phyloP scores from a whole-genome alignment of 1,140 invertebrate genomes.

The Thrips palmi region DNA sequence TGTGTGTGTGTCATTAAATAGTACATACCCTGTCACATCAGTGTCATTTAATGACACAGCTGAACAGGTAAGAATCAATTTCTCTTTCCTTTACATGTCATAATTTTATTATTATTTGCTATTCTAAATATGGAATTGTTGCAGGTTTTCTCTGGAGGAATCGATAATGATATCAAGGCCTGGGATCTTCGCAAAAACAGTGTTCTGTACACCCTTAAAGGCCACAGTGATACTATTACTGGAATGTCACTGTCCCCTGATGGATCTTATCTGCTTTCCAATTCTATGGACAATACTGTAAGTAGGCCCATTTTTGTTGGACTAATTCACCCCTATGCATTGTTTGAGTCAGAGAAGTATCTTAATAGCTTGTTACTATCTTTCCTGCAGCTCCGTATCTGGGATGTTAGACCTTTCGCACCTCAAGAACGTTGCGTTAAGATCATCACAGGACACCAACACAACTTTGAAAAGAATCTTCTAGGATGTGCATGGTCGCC shows the following conservation, averaged over 20 bases:
- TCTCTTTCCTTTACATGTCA: no score
- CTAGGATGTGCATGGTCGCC: slow-evolving; percentile 76
- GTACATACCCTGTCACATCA: slow-evolving; percentile 68
- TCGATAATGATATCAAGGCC: slow-evolving; percentile 95
- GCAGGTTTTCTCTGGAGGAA: slow-evolving; percentile 72
- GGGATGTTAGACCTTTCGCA: slow-evolving; percentile 63
- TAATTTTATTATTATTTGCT: no score
- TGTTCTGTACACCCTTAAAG: slow-evolving; percentile 64
- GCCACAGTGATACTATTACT: slow-evolving; percentile 88
- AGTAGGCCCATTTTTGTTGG: no score
- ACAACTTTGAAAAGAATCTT: slow-evolving; percentile 96
- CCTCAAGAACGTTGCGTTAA: slow-evolving; percentile 86
- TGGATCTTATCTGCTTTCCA: slow-evolving; percentile 86
- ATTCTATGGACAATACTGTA: slow-evolving; percentile 95
- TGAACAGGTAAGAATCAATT: no score
- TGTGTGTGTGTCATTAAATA: slow-evolving; percentile 58
- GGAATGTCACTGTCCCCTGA: slow-evolving; percentile 83
- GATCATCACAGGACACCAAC: slow-evolving; percentile 82
- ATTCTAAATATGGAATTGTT: no score
- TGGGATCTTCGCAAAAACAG: slow-evolving; percentile 93
- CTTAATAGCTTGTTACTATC: no score
- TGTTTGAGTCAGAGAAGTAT: no score
- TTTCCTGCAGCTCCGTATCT: slow-evolving; percentile 59
- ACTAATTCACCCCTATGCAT: no score
- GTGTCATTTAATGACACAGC: slow-evolving; percentile 92